Evolutionary conservation across 2,888 invertebrate genomes (phyloP).

Genomic region (Trissolcus brochymenae): DNA sequence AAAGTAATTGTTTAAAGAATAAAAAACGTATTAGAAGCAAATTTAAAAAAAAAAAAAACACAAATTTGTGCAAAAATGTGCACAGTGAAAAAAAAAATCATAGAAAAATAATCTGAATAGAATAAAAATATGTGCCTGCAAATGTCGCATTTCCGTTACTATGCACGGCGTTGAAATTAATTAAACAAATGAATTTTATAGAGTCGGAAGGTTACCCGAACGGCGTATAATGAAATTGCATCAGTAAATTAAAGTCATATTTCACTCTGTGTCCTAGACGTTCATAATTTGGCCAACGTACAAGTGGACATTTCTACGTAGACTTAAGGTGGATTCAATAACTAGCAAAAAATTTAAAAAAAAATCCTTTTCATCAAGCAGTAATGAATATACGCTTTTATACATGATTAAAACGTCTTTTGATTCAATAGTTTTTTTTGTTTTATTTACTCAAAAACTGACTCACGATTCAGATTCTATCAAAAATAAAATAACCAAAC

Average conservation of each 20-base stretch:
- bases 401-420: slow-evolving; percentile 43
- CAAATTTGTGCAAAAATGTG: no score
- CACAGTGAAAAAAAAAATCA: no score
- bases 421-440: slow-evolving; percentile 6
- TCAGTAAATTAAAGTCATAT: slow-evolving; percentile 53
- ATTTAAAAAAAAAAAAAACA: no score
- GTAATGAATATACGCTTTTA: background rate
- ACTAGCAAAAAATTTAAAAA: no score
- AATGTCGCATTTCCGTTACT: background rate
- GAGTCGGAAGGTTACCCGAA: slow-evolving; percentile 35
- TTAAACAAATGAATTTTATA: slow-evolving; percentile 45
- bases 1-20: no score
- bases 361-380: no score
- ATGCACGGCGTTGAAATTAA: slow-evolving; percentile 30
- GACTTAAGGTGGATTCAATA: slow-evolving; percentile 11
- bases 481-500: no score
- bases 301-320: slow-evolving; percentile 33
- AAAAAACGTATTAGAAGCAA: no score
- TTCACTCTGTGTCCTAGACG: slow-evolving; percentile 25
- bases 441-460: no score
- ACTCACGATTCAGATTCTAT: no score
- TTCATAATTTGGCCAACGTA: slow-evolving; percentile 44
- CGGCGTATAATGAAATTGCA: slow-evolving; percentile 49
- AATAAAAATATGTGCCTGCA: background rate
- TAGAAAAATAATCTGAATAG: no score